Percentiles rank a stretch among this genome's conserved stretches.
Evolutionary conservation across 2,113 vertebrate genomes (phyloP).

Genomic region (Alexandromys fortis): DNA sequence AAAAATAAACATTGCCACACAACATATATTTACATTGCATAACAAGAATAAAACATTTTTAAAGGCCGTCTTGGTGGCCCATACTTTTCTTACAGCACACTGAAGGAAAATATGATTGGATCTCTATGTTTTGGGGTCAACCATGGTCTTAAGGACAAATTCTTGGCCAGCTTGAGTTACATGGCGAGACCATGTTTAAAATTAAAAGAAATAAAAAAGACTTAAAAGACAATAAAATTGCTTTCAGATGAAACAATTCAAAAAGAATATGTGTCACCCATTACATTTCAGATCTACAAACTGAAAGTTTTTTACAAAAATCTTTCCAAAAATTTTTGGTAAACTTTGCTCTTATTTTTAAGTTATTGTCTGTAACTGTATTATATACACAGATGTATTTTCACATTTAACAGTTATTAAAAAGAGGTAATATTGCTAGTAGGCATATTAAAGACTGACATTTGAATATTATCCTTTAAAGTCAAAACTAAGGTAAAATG

Average conservation of each 20-base stretch:
- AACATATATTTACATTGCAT: neutral
- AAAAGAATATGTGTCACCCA: no score
- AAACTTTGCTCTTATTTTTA: neutral
- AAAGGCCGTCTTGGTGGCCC: no score
- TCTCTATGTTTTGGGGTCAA: neutral
- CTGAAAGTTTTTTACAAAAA: neutral
- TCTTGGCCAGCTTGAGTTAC: neutral
- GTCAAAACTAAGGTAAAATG: neutral
- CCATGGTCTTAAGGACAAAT: neutral
- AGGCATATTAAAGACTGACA: neutral
- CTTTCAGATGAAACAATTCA: neutral
- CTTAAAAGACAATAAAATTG: neutral
- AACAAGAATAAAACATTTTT: neutral
- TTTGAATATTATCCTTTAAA: neutral
- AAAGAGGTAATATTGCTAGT: neutral
- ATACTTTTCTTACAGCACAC: neutral
- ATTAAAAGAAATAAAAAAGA: neutral
- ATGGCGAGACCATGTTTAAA: neutral
- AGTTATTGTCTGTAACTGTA: neutral
- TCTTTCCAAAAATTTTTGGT: neutral
- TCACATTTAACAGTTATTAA: neutral
- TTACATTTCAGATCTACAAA: neutral
- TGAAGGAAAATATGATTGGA: neutral
- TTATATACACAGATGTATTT: neutral
- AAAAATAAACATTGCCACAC: neutral